phyloP scores from a whole-genome alignment of 2,797 vertebrate species.

The Pseudochaenichthys georgianus region DNA sequence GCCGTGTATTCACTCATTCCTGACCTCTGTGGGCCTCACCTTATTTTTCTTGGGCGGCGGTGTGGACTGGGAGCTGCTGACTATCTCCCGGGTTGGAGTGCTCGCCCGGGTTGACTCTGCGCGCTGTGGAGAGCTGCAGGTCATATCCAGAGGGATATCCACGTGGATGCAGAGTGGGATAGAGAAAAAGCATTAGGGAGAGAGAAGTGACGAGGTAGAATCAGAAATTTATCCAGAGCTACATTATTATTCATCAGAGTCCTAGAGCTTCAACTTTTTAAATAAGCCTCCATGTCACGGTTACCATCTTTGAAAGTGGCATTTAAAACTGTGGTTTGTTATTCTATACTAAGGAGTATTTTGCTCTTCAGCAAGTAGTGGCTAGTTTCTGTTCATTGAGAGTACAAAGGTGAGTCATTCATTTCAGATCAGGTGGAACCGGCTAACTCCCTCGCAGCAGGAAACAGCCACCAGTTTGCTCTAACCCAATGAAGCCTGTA shows the following conservation, averaged over 20 bases:
- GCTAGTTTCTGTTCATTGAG: background rate
- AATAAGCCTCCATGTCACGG: background rate
- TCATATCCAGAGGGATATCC: conserved; percentile 79
- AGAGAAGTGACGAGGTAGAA: background rate
- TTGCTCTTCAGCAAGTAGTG: background rate
- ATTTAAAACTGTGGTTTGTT: background rate
- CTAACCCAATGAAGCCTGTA: conserved; percentile 19
- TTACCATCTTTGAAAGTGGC: background rate
- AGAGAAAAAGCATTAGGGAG: background rate
- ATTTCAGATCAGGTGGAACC: too few relatives aligned
- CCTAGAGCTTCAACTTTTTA: background rate
- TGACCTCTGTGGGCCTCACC: conserved; percentile 51
- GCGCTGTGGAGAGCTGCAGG: conserved; percentile 60
- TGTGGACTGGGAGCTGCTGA: conserved; percentile 85
- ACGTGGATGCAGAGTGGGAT: background rate
- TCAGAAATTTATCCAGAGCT: background rate
- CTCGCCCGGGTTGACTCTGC: conserved; percentile 76
- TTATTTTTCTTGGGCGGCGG: conserved; percentile 86
- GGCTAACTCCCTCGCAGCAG: too few relatives aligned
- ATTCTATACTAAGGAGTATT: background rate
- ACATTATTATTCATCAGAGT: background rate
- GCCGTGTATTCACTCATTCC: background rate
- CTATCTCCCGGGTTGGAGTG: conserved; percentile 79
- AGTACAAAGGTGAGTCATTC: too few relatives aligned
- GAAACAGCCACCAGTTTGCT: too few relatives aligned